A percentile compares a stretch with the other conserved stretches of the same genome.
phyloP scores from a whole-genome alignment of 1,140 invertebrate species.

The Wasmannia auropunctata region DNA sequence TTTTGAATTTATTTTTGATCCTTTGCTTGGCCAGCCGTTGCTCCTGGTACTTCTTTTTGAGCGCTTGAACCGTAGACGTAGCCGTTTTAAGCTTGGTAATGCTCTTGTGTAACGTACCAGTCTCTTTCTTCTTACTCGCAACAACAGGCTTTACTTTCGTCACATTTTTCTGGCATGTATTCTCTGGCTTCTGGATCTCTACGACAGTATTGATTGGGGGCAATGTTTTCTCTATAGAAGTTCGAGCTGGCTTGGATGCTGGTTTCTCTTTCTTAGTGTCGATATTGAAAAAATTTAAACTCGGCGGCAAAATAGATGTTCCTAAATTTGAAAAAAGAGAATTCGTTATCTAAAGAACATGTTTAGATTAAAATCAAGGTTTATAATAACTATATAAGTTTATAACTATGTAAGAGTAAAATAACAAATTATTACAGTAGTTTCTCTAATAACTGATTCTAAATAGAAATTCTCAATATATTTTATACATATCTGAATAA shows the following conservation, averaged over 20 bases:
- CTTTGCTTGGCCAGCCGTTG: slow-evolving; percentile 87
- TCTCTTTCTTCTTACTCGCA: slow-evolving; percentile 71
- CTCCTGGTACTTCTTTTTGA: slow-evolving; percentile 89
- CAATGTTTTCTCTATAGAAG: slow-evolving; percentile 50
- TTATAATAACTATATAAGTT: not conserved
- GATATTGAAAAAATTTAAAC: slow-evolving; percentile 91
- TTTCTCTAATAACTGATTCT: not conserved
- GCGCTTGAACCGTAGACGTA: slow-evolving; percentile 86
- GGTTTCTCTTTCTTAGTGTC: slow-evolving; percentile 81
- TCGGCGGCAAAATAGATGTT: slow-evolving; percentile 90
- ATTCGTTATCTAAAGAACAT: slow-evolving; percentile 46
- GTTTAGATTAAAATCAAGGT: not conserved
- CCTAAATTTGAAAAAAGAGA: slow-evolving; percentile 82
- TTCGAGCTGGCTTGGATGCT: slow-evolving; percentile 72
- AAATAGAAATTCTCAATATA: not conserved
- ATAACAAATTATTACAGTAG: slow-evolving; percentile 1
- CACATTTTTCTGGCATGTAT: slow-evolving; percentile 62
- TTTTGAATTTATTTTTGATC: slow-evolving; percentile 81
- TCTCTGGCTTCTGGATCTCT: slow-evolving; percentile 65
- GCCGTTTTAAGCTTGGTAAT: slow-evolving; percentile 79
- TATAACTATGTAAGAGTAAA: too few relatives aligned
- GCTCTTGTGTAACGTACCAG: slow-evolving; percentile 67
- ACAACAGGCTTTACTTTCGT: slow-evolving; percentile 73
- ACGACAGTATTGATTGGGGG: slow-evolving; percentile 64
- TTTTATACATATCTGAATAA: not conserved